Evolutionary conservation across 2,888 invertebrate genomes (phyloP).

Genomic region (Scrobipalpa atriplicella): DNA sequence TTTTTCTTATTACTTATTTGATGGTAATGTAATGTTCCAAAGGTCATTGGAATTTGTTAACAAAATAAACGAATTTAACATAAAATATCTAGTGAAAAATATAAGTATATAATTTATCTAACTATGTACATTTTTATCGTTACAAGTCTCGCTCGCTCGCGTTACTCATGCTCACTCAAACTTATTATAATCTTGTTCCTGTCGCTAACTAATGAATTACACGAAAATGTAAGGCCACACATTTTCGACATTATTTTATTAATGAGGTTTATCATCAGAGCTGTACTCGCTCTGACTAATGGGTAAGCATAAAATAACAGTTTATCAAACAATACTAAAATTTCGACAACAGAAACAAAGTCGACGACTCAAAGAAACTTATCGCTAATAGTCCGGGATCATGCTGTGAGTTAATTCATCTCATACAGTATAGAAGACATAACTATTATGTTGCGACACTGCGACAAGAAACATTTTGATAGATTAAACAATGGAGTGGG

Average conservation of each 20-base stretch:
- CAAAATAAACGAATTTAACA: constrained; percentile 51
- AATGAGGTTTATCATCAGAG: constrained; percentile 44
- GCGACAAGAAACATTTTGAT: too few species aligned
- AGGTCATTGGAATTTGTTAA: constrained; percentile 36
- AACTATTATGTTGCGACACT: too few species aligned
- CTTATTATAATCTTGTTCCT: constrained; percentile 47
- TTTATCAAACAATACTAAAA: constrained; percentile 34
- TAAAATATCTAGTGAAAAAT: constrained; percentile 56
- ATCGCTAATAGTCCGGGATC: constrained; percentile 30
- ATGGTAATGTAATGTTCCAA: constrained; percentile 4
- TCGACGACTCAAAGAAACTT: constrained; percentile 36
- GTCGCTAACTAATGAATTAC: constrained; percentile 47
- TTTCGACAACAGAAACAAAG: constrained; percentile 48
- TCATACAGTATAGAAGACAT: not conserved
- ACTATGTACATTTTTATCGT: constrained; percentile 46
- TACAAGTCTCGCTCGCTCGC: constrained; percentile 37
- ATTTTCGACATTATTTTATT: constrained; percentile 35
- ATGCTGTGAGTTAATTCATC: not conserved
- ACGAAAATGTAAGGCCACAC: constrained; percentile 68
- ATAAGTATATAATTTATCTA: constrained; percentile 70
- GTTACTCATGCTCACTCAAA: constrained; percentile 24
- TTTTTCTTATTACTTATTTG: constrained; percentile 19
- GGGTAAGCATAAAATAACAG: constrained; percentile 34
- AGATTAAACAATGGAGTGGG: too few species aligned
- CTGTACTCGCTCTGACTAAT: constrained; percentile 12